A percentile compares a stretch with the other conserved stretches of the same genome.
Evolutionary conservation across 2,888 invertebrate genomes (phyloP).

Genomic region (Thelaira solivaga): DNA sequence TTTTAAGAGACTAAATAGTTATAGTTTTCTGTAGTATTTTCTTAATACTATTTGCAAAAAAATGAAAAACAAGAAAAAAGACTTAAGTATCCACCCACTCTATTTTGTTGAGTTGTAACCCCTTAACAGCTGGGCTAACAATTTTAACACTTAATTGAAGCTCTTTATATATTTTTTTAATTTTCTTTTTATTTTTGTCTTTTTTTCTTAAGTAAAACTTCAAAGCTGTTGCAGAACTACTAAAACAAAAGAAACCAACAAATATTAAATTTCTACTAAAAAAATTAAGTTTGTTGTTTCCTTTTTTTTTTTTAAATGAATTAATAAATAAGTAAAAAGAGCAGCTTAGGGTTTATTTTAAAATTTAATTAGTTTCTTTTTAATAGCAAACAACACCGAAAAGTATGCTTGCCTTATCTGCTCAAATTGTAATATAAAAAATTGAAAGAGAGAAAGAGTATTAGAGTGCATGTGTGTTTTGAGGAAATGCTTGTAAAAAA

Average conservation of each 20-base stretch:
- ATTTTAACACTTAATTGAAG: slow-evolving; percentile 49
- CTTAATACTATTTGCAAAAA: background rate
- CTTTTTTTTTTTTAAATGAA: slow-evolving; percentile 36
- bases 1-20: slow-evolving; percentile 30
- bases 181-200: background rate
- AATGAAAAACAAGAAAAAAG: background rate
- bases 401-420: slow-evolving; percentile 23
- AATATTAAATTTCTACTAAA: slow-evolving; percentile 21
- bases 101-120: slow-evolving; percentile 38
- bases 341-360: slow-evolving; percentile 52
- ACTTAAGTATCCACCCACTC: slow-evolving; percentile 35
- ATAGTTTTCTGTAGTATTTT: background rate
- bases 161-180: too few species aligned
- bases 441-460: background rate
- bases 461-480: background rate
- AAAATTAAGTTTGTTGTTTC: too few species aligned
- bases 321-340: slow-evolving; percentile 20
- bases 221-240: background rate
- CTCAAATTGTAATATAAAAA: background rate
- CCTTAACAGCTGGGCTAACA: slow-evolving; percentile 44
- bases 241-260: background rate
- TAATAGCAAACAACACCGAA: slow-evolving; percentile 18
- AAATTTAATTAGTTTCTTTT: slow-evolving; percentile 61
- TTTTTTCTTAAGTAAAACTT: background rate
- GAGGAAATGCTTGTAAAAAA: slow-evolving; percentile 20